Evolutionary conservation across 2,113 vertebrate species (phyloP).

Genomic region (Gobius niger): DNA sequence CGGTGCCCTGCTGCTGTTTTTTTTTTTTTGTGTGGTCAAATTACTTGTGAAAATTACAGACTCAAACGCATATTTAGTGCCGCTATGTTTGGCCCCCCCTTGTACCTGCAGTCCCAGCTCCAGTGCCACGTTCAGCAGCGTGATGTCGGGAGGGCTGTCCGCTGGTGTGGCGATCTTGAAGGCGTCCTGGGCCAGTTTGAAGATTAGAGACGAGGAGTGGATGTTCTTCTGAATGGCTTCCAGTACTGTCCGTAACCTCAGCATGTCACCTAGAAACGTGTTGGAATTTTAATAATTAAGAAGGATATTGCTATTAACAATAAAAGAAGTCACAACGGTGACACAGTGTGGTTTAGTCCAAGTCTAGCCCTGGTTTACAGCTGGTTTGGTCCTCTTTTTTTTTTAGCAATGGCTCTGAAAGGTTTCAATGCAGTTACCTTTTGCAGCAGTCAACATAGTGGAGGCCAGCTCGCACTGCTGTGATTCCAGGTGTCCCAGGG

Average conservation of each 20-base stretch:
- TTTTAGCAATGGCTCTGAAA: neutral
- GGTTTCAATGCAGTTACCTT: slow-evolving; percentile 46
- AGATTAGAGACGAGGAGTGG: slow-evolving; percentile 97
- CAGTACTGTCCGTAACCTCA: slow-evolving; percentile 91
- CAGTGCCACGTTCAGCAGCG: slow-evolving; percentile 92
- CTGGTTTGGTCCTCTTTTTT: too few species aligned
- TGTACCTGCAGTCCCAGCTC: slow-evolving; percentile 95
- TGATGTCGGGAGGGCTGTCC: slow-evolving; percentile 90
- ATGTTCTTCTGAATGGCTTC: slow-evolving; percentile 99
- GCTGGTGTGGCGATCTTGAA: slow-evolving; percentile 97
- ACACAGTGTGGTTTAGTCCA: neutral
- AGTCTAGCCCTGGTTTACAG: neutral
- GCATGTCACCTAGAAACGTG: slow-evolving; percentile 85
- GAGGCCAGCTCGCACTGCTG: slow-evolving; percentile 98
- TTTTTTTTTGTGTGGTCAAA: slow-evolving; percentile 16
- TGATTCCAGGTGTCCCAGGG: slow-evolving; percentile 95
- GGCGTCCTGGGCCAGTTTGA: slow-evolving; percentile 97
- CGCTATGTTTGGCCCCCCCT: neutral
- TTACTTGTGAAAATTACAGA: slow-evolving; percentile 35
- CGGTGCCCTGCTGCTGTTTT: slow-evolving; percentile 14
- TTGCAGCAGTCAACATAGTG: slow-evolving; percentile 93
- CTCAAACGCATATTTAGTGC: slow-evolving; percentile 3
- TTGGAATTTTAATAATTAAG: too few species aligned
- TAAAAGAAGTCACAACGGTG: too few species aligned
- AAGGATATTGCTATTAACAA: too few species aligned